phyloP scores from a whole-genome alignment of 2,888 invertebrate species.

The Clivina fossor region DNA sequence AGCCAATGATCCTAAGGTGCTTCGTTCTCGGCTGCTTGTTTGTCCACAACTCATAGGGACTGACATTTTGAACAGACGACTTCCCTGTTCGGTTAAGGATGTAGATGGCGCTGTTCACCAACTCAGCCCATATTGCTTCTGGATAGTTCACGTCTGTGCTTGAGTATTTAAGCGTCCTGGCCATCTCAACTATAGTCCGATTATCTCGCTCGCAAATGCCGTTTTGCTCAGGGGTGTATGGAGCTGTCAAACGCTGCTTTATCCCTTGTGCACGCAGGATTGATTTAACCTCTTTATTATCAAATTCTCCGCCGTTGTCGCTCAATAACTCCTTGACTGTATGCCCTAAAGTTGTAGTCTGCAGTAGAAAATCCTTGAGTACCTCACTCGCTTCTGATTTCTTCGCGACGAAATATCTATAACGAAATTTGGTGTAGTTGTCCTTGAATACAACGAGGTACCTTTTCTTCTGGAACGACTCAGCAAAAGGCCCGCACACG shows the following conservation, averaged over 20 bases:
- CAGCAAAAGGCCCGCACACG: slow-evolving; percentile 42
- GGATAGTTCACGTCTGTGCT: slow-evolving; percentile 32
- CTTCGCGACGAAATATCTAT: slow-evolving; percentile 38
- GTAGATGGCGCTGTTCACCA: slow-evolving; percentile 39
- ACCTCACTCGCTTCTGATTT: slow-evolving; percentile 41
- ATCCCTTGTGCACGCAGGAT: slow-evolving; percentile 39
- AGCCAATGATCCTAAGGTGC: no score
- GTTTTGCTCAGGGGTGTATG: slow-evolving; percentile 41
- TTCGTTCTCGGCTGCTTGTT: slow-evolving; percentile 14
- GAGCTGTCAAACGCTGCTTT: slow-evolving; percentile 37
- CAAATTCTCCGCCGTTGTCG: slow-evolving; percentile 45
- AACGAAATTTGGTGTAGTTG: slow-evolving; percentile 42
- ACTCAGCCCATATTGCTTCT: slow-evolving; percentile 41
- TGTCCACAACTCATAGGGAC: slow-evolving; percentile 43
- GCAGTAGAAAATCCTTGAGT: slow-evolving; percentile 38
- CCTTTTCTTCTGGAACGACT: slow-evolving; percentile 35
- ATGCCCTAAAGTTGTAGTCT: slow-evolving; percentile 41
- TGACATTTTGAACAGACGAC: slow-evolving; percentile 38
- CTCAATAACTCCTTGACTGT: slow-evolving; percentile 43
- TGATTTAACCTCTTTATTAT: slow-evolving; percentile 40
- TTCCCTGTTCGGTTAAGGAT: slow-evolving; percentile 41
- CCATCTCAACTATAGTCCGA: slow-evolving; percentile 42
- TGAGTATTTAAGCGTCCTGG: slow-evolving; percentile 42
- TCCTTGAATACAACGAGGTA: slow-evolving; percentile 38
- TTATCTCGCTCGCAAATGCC: slow-evolving; percentile 40